Conservation (phyloP, 2,797 vertebrate genomes). For the Echiichthys vipera region DNA sequence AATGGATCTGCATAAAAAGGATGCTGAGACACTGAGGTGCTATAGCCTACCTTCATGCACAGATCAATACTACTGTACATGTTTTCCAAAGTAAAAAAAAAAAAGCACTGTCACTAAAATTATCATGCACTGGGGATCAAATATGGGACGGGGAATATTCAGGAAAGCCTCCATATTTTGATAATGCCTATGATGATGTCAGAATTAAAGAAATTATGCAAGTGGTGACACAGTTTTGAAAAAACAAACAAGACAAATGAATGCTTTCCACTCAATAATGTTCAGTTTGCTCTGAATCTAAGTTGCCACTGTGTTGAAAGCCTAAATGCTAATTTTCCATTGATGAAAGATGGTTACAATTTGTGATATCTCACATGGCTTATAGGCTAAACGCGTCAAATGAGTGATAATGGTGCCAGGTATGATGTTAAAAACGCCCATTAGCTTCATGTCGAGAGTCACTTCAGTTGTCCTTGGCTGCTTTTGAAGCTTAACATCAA, state of each 20-base stretch:
- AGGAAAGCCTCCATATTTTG: conserved; percentile 5
- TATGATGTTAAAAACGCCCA: neutral
- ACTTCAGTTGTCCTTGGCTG: neutral
- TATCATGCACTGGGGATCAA: conserved; percentile 67
- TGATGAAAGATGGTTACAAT: conserved; percentile 13
- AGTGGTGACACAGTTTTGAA: conserved; percentile 21
- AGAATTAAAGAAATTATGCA: conserved; percentile 33
- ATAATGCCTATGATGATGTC: conserved; percentile 6
- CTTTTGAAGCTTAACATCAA: conserved; percentile 8
- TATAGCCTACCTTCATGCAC: conserved; percentile 70
- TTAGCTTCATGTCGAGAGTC: neutral
- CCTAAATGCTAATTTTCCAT: neutral
- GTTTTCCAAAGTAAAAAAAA: conserved; percentile 50
- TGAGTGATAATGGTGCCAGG: neutral
- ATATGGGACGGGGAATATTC: conserved; percentile 27
- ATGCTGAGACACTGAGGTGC: conserved; percentile 50
- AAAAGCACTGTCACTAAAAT: conserved; percentile 57
- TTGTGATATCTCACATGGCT: conserved; percentile 12
- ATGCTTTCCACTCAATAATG: conserved; percentile 25
- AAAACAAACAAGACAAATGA: conserved; percentile 23
- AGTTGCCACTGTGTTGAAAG: neutral
- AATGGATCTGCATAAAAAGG: conserved; percentile 50
- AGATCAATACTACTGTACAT: conserved; percentile 56
- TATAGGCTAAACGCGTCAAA: conserved; percentile 8
- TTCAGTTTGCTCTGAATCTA: conserved; percentile 17